Evolutionary conservation across 2,888 invertebrate species (phyloP).

Genomic region (Rugalucina vietnamica): DNA sequence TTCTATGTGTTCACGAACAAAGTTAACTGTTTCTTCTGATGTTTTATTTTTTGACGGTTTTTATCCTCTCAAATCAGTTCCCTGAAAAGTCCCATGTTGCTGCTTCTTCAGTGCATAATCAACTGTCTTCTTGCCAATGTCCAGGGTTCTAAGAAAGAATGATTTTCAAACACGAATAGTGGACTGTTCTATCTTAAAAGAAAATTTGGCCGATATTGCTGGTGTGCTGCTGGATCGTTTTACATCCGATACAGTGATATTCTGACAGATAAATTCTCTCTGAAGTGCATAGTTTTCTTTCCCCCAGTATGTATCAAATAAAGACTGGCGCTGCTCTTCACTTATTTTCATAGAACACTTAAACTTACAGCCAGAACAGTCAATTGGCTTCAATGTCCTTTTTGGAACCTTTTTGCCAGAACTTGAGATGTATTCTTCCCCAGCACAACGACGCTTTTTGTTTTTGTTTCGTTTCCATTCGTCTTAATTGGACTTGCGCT

Average conservation of each 20-base stretch:
- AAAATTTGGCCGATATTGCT: not conserved
- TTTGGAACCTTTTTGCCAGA: not conserved
- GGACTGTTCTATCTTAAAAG: not conserved
- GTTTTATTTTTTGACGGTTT: not conserved
- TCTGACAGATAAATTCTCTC: conserved; percentile 10
- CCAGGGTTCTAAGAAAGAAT: conserved; percentile 12
- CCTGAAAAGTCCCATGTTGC: conserved; percentile 17
- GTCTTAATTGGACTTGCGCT: not conserved
- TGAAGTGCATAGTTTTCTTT: conserved; percentile 7
- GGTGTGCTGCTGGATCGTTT: not conserved
- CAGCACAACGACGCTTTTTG: not conserved
- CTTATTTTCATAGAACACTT: not conserved
- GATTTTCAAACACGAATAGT: not conserved
- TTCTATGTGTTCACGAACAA: not conserved
- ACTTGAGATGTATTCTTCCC: not conserved
- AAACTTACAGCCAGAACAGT: not conserved
- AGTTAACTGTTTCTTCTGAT: not conserved
- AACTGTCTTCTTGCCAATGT: conserved; percentile 11
- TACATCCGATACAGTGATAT: not conserved
- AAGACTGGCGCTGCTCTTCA: conserved; percentile 6
- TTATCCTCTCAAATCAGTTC: not conserved
- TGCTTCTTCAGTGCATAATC: conserved; percentile 4
- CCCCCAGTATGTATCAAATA: conserved; percentile 11
- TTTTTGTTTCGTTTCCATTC: conserved; percentile 13
- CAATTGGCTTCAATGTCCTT: not conserved